Evolutionary conservation across 2,888 invertebrate species (phyloP), one percentile per base, ranked within the genome.

Genomic region (Aproaerema taeniolella): DNA sequence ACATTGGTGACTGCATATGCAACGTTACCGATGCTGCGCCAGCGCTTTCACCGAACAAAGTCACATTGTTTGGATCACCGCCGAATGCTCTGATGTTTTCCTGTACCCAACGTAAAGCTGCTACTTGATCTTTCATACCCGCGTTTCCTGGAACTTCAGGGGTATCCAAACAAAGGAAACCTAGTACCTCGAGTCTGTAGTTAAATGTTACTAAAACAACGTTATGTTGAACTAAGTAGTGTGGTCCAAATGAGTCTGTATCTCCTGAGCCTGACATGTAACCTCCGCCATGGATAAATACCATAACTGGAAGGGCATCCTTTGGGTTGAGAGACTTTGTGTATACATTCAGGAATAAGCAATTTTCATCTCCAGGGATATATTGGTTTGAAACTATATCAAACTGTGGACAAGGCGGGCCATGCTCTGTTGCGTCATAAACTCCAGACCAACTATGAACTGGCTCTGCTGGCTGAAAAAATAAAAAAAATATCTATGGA

Each of bases 141-240:
- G 70, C 67, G 42, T 77, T 77, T 2, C 75, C 76, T 2, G 74
- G 69, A 0, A 66, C 70, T 38, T 70, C 70, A 12, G 65, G 56
- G 2, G 46, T 67, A 29, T 70, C 66, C 15, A 71, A 43, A 38
- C 61, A 61, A 7, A 74, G 35, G 28, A 67, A 72, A 0, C 77
- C 78, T 17, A 76, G 46, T 0, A 58, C 52, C 53, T 75, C 75
- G 4, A 76, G 52, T 45, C 80, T 61, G 43, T 76, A 79, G 49
- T 79, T 80, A 0, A 78, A 39, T 8, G 81, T 80, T 1, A 80
- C 77, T 11, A 79, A 46, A 24, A 80, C 57, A 9, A 79, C 62
- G 43, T 76, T 58, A 38, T 78, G 70, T 43, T 61, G 63, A 39
- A 82, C 50, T 2, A 81, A 45, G 32, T 66, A 69, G 25, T 72